These are phyloP conservation scores for Ranitomeya imitator DNA, from an alignment of 2,113 vertebrate species.

Conservation along the genomic window DNA sequence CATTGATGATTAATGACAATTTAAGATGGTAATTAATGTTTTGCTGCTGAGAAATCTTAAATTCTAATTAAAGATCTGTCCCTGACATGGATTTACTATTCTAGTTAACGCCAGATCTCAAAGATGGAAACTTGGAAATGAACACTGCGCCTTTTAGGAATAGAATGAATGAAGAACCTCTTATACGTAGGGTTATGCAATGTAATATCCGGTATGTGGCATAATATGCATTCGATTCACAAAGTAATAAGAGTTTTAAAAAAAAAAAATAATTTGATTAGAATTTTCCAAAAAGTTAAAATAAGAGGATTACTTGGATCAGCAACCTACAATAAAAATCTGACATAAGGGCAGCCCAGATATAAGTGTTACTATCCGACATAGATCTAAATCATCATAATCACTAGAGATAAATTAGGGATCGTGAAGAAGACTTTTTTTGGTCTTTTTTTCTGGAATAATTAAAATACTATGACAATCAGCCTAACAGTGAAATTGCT, in stretches of 20 bases:
- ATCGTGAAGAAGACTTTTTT: neutral
- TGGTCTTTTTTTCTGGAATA: neutral
- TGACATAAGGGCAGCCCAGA: too few species aligned
- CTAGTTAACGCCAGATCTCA: neutral
- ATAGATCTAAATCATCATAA: neutral
- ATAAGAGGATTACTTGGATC: too few species aligned
- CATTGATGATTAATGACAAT: conserved; percentile 66
- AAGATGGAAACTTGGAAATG: neutral
- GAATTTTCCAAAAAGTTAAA: too few species aligned
- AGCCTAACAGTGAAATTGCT: neutral
- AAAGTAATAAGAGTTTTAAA: too few species aligned
- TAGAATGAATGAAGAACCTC: neutral
- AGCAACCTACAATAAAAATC: too few species aligned
- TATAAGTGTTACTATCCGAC: neutral
- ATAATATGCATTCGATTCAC: neutral
- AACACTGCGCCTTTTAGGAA: neutral
- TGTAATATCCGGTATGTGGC: neutral
- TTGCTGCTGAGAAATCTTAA: conserved; percentile 62
- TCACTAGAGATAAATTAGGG: neutral
- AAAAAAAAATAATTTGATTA: too few species aligned
- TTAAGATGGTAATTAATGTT: conserved; percentile 73
- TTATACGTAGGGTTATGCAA: neutral
- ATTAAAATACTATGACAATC: neutral
- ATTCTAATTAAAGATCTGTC: conserved; percentile 69
- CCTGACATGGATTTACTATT: conserved; percentile 61